Percentiles rank a stretch among this genome's conserved stretches.
Evolutionary conservation across 2,888 invertebrate species (phyloP).

Genomic region (Cryptosula pallasiana): DNA sequence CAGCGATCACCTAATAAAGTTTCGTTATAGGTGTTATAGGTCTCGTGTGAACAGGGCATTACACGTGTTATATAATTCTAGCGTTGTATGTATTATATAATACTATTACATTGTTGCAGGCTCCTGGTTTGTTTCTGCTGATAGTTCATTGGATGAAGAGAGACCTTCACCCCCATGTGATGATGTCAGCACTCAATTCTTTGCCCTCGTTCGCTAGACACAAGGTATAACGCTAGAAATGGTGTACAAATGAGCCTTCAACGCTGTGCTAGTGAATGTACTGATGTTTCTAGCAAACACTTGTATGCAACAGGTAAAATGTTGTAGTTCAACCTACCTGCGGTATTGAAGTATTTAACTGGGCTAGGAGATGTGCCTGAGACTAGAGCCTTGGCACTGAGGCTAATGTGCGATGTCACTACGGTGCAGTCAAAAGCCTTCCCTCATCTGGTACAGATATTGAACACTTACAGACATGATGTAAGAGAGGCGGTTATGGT

Average conservation of each 20-base stretch:
- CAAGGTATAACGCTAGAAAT: slow-evolving; percentile 18
- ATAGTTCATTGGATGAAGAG: slow-evolving; percentile 13
- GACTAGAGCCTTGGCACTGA: background rate
- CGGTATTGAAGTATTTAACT: background rate
- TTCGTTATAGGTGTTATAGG: too few species aligned
- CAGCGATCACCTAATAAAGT: too few species aligned
- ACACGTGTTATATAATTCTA: too few species aligned
- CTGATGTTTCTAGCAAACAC: too few species aligned
- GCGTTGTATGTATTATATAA: too few species aligned
- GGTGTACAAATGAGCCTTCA: too few species aligned
- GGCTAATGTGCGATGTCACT: background rate
- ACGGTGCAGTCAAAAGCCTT: slow-evolving; percentile 3
- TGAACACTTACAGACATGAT: background rate
- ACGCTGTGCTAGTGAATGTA: too few species aligned
- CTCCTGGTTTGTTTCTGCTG: background rate
- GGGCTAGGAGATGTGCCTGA: background rate
- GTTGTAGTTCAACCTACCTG: slow-evolving; percentile 14
- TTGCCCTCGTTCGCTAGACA: slow-evolving; percentile 1
- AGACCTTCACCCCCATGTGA: slow-evolving; percentile 1
- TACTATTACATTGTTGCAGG: background rate
- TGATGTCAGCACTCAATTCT: background rate
- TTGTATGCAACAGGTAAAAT: too few species aligned
- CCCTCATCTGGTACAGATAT: background rate
- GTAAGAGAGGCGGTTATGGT: background rate
- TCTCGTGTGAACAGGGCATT: too few species aligned